Evolutionary conservation across 2,888 invertebrate genomes (phyloP).

Genomic region (Cacoxenus indagator): DNA sequence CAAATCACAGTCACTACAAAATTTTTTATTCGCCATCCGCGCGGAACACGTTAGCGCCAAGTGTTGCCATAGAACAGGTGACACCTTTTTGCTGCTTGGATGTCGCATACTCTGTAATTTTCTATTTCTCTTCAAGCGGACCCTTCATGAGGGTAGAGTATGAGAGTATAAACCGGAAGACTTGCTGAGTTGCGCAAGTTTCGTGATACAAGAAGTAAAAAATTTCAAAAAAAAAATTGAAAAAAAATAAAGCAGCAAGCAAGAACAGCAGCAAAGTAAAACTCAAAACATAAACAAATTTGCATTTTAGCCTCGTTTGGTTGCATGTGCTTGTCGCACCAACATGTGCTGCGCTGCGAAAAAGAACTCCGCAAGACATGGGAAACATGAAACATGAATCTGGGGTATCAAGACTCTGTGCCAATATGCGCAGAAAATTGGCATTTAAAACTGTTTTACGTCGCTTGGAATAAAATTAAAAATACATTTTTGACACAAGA

Average conservation of each 20-base stretch:
- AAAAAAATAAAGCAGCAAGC: neutral
- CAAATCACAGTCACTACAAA: constrained; percentile 62
- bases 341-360: neutral
- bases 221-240: neutral
- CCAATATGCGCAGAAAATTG: constrained; percentile 47
- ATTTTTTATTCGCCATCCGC: constrained; percentile 32
- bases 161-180: neutral
- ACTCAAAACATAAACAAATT: constrained; percentile 47
- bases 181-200: no score
- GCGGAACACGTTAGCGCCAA: constrained; percentile 54
- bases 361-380: neutral
- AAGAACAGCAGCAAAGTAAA: constrained; percentile 22
- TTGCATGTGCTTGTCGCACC: neutral
- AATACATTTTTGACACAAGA: neutral
- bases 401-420: neutral
- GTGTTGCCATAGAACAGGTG: constrained; percentile 39
- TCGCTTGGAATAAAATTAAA: constrained; percentile 36
- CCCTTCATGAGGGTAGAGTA: constrained; percentile 28
- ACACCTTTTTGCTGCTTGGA: neutral
- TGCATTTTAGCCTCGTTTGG: constrained; percentile 44
- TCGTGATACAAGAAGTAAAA: neutral
- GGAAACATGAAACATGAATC: neutral
- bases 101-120: no score
- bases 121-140: constrained; percentile 45
- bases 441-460: constrained; percentile 55